Evolutionary conservation across 2,888 invertebrate genomes (phyloP), one percentile per base, ranked within the genome.

Genomic region (Melanotus villosus): DNA sequence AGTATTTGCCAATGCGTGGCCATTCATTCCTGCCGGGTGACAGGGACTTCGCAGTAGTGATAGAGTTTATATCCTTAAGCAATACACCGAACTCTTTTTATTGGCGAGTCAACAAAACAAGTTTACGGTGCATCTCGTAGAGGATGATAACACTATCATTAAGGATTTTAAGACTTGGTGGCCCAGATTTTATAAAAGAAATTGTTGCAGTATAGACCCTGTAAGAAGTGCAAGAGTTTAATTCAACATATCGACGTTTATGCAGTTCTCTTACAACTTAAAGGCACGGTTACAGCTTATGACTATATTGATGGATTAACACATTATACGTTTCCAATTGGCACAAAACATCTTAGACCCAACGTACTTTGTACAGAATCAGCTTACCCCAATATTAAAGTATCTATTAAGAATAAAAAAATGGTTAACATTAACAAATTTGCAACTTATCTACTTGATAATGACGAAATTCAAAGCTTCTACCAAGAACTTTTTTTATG

Each of bases 141-240:
- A 70, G n/a, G 7, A 30, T 36, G 68, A 54, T 16, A 32, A 43
- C 10, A 47, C 62, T 50, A 62, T 72, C 18, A 34, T 72, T 19
- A 45, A 41, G 12, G 36, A 73, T 59, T 72, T 65, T 23, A 66
- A 70, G 45, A 30, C 26, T 26, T 26, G 26, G 26, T 26, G 26
- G 26, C 26, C 3, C 4, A 26, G 26, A 3, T 26, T 26, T 43
- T 73, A 71, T 54, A 71, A 73, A 63, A 73, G 58, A 68, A 66
- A 66, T 45, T 45, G 52, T 19, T 47, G 26, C 3, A 26, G 26
- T 3, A 7, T 7, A 26, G 26, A 26, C 26, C 26, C 71, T 19
- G 43, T 50, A 14, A 67, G 43, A 23, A 52, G 7, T 26, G 43
- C 32, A 21, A 69, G 47, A 69, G 38, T 41, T 4, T 30, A 5